Percentiles rank a stretch among this genome's conserved stretches.
These are phyloP conservation scores for Tillus elongatus DNA, from an alignment of 2,888 invertebrate species.

Conservation along the genomic window DNA sequence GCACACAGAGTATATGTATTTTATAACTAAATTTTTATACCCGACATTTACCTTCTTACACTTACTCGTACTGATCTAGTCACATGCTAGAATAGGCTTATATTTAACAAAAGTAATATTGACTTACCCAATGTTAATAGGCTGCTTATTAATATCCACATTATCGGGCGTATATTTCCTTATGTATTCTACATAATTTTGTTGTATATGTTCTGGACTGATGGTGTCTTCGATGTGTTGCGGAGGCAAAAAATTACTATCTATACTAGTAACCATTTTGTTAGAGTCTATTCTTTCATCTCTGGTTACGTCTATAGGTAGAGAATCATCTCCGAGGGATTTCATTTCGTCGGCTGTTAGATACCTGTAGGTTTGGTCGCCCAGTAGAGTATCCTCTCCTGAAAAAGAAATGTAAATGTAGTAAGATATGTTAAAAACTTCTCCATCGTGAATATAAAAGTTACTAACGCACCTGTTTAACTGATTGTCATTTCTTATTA, in stretches of 20 bases:
- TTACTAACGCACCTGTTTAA: too few relatives aligned
- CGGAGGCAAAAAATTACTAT: conserved; percentile 43
- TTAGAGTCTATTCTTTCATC: conserved; percentile 76
- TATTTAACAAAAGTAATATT: too few relatives aligned
- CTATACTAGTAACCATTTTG: conserved; percentile 46
- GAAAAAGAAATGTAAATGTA: conserved; percentile 21
- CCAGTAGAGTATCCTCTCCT: conserved; percentile 88
- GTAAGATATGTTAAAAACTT: too few relatives aligned
- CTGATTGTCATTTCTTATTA: too few relatives aligned
- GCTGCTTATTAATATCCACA: conserved; percentile 50
- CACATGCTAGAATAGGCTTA: too few relatives aligned
- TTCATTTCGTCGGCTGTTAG: conserved; percentile 94
- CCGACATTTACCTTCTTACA: too few relatives aligned
- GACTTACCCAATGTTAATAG: conserved; percentile 55
- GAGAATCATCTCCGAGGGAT: conserved; percentile 84
- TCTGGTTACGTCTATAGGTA: conserved; percentile 86
- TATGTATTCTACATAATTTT: conserved; percentile 43
- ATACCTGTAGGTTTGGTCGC: conserved; percentile 85
- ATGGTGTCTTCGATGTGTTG: conserved; percentile 53
- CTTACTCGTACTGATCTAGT: too few relatives aligned
- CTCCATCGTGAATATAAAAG: too few relatives aligned
- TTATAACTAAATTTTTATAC: too few relatives aligned
- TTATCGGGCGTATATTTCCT: conserved; percentile 51
- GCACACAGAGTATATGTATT: too few relatives aligned
- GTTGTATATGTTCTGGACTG: conserved; percentile 52